These are phyloP conservation scores for Callocephalon fimbriatum DNA, from an alignment of 2,113 vertebrate species.

Conservation along the genomic window DNA sequence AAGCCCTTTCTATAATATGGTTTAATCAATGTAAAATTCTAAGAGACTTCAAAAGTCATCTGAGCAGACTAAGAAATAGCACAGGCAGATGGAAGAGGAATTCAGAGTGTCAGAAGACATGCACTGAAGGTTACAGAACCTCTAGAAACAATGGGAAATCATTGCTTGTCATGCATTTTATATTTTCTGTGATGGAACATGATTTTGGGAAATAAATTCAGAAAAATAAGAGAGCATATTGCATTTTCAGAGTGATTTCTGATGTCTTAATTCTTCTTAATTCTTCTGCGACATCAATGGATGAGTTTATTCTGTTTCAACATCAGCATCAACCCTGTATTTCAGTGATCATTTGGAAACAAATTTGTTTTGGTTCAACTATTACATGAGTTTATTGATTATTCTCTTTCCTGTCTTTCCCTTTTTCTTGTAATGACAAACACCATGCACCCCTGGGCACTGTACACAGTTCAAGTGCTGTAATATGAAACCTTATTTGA, in stretches of 20 bases:
- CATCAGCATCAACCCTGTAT: neutral
- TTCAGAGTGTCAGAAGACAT: neutral
- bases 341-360: neutral
- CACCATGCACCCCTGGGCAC: neutral
- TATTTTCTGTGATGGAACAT: neutral
- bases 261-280: neutral
- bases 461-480: neutral
- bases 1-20: neutral
- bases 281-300: neutral
- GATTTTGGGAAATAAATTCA: neutral
- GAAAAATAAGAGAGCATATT: neutral
- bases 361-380: neutral
- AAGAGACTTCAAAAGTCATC: neutral
- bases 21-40: neutral
- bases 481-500: neutral
- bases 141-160: neutral
- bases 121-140: neutral
- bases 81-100: neutral
- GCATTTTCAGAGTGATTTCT: neutral
- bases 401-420: neutral
- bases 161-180: neutral
- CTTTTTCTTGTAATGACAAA: neutral
- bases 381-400: neutral
- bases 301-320: neutral
- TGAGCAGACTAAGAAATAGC: neutral